Percentiles rank a stretch among this genome's conserved stretches.
Evolutionary conservation across 2,113 vertebrate genomes (phyloP).

Genomic region (Alces alces): DNA sequence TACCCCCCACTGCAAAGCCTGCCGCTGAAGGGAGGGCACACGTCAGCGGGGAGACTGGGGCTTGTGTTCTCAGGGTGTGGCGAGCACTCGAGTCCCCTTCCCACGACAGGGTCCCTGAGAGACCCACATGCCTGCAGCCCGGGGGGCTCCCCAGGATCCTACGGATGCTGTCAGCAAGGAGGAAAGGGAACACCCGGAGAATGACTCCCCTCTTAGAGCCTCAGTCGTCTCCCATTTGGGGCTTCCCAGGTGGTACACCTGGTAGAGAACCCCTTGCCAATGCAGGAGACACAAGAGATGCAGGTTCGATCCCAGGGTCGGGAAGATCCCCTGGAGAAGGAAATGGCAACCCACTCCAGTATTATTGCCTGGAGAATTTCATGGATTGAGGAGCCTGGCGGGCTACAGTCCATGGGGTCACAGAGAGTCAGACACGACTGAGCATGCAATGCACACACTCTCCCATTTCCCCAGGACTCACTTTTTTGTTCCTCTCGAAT

Average conservation of each 20-base stretch:
- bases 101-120: fast-evolving
- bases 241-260: not conserved
- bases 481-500: too few relatives aligned
- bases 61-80: not conserved
- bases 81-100: not conserved
- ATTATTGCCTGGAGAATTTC: not conserved
- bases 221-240: fast-evolving
- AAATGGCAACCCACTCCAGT: not conserved
- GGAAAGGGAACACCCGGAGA: not conserved
- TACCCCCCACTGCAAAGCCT: fast-evolving
- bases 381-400: not conserved
- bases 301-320: not conserved
- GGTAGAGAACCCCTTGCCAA: not conserved
- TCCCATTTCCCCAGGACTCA: not conserved
- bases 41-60: not conserved
- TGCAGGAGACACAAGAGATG: not conserved
- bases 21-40: not conserved
- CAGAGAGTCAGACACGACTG: not conserved
- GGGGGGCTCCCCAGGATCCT: not conserved
- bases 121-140: not conserved
- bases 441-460: not conserved
- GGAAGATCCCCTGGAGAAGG: not conserved
- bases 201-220: not conserved
- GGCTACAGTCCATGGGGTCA: not conserved
- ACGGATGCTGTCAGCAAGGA: not conserved